Evolutionary conservation across 2,113 vertebrate genomes (phyloP).

Genomic region (Atrichornis clamosus): DNA sequence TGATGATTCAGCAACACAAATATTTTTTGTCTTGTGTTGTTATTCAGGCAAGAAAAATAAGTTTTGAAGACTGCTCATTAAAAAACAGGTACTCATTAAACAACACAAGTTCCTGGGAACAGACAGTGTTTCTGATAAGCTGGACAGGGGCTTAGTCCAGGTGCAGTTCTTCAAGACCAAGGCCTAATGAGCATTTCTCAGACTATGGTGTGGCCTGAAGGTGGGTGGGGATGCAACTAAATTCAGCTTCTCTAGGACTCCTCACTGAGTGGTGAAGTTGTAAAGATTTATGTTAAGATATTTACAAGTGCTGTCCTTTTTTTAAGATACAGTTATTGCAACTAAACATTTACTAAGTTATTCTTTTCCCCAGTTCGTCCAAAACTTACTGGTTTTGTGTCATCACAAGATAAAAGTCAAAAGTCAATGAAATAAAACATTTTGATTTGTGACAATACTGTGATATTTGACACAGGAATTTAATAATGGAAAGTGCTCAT

Average conservation of each 20-base stretch:
- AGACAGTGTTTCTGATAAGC: neutral
- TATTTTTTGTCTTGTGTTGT: neutral
- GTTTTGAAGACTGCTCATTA: neutral
- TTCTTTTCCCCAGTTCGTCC: neutral
- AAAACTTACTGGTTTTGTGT: neutral
- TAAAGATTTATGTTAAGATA: neutral
- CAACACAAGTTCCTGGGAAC: neutral
- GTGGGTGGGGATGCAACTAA: rapidly evolving
- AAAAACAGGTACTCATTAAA: neutral
- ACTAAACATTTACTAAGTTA: neutral
- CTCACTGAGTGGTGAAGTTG: neutral
- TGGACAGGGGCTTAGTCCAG: neutral
- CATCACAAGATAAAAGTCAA: neutral
- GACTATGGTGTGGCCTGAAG: neutral
- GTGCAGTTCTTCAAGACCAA: neutral
- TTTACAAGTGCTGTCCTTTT: neutral
- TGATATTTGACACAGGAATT: neutral
- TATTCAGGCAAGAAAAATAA: neutral
- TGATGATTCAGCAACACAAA: neutral
- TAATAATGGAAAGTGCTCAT: neutral
- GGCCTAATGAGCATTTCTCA: neutral
- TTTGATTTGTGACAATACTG: neutral
- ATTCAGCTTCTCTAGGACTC: neutral
- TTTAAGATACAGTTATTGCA: neutral
- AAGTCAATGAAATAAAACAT: neutral